Base-by-base conservation (phyloP, 2,888 invertebrate species). In the Xestia xanthographa region DNA sequence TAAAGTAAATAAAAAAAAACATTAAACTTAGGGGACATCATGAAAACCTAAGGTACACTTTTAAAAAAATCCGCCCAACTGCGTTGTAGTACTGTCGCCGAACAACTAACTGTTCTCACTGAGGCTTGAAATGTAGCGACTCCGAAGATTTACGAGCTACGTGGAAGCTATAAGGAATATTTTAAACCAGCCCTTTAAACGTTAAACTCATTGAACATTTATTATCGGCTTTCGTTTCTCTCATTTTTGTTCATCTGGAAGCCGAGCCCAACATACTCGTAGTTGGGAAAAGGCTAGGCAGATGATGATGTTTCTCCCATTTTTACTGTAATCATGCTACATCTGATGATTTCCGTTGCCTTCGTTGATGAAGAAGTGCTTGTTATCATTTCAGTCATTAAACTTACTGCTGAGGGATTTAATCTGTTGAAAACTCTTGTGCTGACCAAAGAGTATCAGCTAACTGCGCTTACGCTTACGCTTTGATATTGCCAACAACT, bases 51-150 rank as follows among this genome's bases (percentile, higher is more conserved):
- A n/a, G n/a, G n/a, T n/a, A n/a, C n/a, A n/a, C n/a, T n/a, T n/a
- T n/a, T n/a, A n/a, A n/a, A n/a, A n/a, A n/a, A n/a, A n/a, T n/a
- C n/a, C n/a, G n/a, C n/a, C n/a, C n/a, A n/a, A n/a, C 80, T 77
- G 80, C 82, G 77, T 80, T 87, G 85, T 86, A 86, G 83, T 87
- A 82, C 81, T 89, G 85, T 89, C 88, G 75, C 85, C 79, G 80
- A 58, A 68, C 71, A 72, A 75, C 67, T 90, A 90, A 90, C 90
- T 89, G 89, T 90, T 84, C 70, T 60, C 14, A 71, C 84, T 66
- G 41, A 80, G 60, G 34, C 26, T 17, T 20, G 50, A 12, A n/a
- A 2, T 29, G 56, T 74, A 78, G 22, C 29, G 9, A 22, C 48
- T n/a, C 53, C 34, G 20, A 50, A n/a, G 41, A 41, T 68, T 53